Evolutionary conservation across 2,888 invertebrate genomes (phyloP), one percentile per base, ranked within the genome.

Genomic region (Ophion obscuratus): DNA sequence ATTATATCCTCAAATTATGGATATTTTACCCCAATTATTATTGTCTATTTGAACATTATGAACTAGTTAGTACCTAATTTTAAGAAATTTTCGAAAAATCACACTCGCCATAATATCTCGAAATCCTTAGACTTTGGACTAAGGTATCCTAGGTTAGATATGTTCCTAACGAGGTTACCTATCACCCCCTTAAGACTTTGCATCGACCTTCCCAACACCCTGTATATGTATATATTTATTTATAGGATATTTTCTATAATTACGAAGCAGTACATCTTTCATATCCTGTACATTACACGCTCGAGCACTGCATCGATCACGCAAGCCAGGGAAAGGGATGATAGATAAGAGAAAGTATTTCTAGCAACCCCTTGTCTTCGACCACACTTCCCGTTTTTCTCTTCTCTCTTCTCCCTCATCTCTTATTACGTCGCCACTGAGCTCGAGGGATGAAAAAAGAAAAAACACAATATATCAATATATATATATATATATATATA

Each of bases 311-410:
- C 74, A 76, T 82, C 64, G 70, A 76, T 62, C 62, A 73, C 66
- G 53, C 27, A 78, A 44, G 61, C 24, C 27, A 68, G 77, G 77
- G 77, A 77, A 85, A 78, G 81, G 85, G 81, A 81, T 81, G 81
- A 78, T 81, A 74, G 53, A 53, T 53, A 78, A 78, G 85, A 84
- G 66, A 78, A 76, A 67, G 78, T 81, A 64, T 66, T 64, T 57
- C 61, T 44, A 77, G 66, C 77, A 84, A 74, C 81, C 81, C 84
- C 77, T 77, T 77, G 84, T 84, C 84, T 80, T 70, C 59, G 27
- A 71, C 57, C 70, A 27, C 79, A 70, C 53, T 76, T 77, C 59
- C 74, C 64, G 31, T 47, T 67, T 77, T 77, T 66, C 44, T 24
- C 14, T 68, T 61, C 59, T 68, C 31, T 4, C 9, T 53, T 74